Base-by-base conservation (phyloP, 2,888 invertebrate genomes). In the Chironomus tentans region DNA sequence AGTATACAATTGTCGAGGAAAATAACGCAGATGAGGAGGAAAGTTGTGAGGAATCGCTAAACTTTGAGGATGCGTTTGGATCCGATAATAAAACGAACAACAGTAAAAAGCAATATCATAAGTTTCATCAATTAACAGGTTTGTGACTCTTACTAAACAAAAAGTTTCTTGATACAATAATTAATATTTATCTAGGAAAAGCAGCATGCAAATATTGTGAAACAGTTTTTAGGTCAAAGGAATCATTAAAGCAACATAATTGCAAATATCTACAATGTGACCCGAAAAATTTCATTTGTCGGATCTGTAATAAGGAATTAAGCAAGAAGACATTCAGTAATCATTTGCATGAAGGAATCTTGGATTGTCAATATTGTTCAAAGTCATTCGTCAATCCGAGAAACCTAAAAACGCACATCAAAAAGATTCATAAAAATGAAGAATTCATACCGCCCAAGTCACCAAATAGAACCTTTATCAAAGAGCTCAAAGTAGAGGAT, bases 171-270 rank as follows among this genome's bases (percentile, higher is more conserved):
- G n/a, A n/a, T n/a, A n/a, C n/a, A n/a, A n/a, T n/a, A 24, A 2
- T 24, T 24, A 24, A 24, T 28, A 28, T 28, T 28, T 4, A 4
- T 38, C 38, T 10, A 38, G 38, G 38, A 4, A 74, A 74, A 48
- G 46, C 68, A 12, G 74, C 74, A 47, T 74, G 74, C 48, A 74
- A 74, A 24, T 74, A 74, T 22, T 74, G 74, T 18, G 74, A 74
- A n/a, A 74, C 74, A n/a, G 47, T 74, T 12, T 74, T 74, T n/a
- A 68, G 22, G 2, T 68, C 65, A 4, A 74, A 74, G 13, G 68
- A 74, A 6, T n/a, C 21, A 2, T 21, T 46, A 2, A 74, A 74
- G 7, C 22, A 22, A 38, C 74, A 74, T 48, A 48, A 38, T 3
- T 74, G 74, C 68, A n/a, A 6, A 13, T 74, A 68, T 22, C 22